These are phyloP conservation scores for Trinectes maculatus DNA, from an alignment of 2,113 vertebrate genomes.

Conservation along the genomic window DNA sequence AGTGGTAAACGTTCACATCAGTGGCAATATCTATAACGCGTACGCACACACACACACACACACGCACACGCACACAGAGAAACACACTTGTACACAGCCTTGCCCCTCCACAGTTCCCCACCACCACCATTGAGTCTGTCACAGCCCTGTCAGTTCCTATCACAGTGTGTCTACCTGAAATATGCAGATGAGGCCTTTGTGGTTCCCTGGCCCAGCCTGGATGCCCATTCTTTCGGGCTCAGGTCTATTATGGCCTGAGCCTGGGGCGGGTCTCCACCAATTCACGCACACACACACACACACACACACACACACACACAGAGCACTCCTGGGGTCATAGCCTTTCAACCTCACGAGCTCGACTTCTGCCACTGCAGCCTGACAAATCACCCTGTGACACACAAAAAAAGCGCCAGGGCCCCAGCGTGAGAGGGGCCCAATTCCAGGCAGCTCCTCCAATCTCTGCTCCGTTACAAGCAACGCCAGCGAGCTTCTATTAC, in stretches of 20 bases:
- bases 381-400: conserved; percentile 91
- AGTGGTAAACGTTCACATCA: conserved; percentile 85
- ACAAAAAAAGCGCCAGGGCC: conserved; percentile 92
- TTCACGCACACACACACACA: conserved; percentile 40
- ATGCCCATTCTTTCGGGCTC: conserved; percentile 85
- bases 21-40: conserved; percentile 59
- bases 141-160: conserved; percentile 97
- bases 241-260: conserved; percentile 89
- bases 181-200: conserved; percentile 93
- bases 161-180: conserved; percentile 98
- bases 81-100: conserved; percentile 47
- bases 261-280: conserved; percentile 79
- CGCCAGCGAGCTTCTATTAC: conserved; percentile 81
- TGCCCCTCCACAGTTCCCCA: conserved; percentile 76
- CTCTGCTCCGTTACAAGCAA: conserved; percentile 81
- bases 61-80: conserved; percentile 32
- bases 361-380: conserved; percentile 97
- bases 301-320: conserved; percentile 44
- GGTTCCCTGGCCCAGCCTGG: conserved; percentile 83
- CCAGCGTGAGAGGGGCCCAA: conserved; percentile 84
- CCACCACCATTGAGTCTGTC: conserved; percentile 90
- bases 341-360: conserved; percentile 98
- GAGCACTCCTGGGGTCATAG: conserved; percentile 94
- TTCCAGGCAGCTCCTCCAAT: conserved; percentile 66
- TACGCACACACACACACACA: conserved; percentile 39